Evolutionary conservation across 2,888 invertebrate species (phyloP), one percentile per base, ranked within the genome.

Genomic region (Sclerodermus sp.): DNA sequence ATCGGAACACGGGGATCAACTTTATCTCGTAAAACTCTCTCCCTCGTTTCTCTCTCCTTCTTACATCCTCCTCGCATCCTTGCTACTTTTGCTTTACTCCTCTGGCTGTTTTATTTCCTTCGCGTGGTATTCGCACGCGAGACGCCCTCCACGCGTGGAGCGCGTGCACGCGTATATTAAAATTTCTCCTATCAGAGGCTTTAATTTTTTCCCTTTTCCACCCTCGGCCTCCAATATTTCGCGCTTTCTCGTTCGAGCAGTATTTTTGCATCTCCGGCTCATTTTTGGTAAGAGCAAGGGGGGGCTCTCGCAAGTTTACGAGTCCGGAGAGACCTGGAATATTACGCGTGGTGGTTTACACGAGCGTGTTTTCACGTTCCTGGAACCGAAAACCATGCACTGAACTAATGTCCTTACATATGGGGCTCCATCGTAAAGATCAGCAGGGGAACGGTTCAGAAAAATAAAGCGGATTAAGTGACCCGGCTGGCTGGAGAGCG

Each of bases 391-490:
- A 34, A 34, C 6, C 13, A 4, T 34, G 34, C 13, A 34, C 6
- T 34, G 34, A n/a, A 47, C 42, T 47, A 47, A 51, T 42, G 42
- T 39, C 23, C 31, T 50, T 51, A 49, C 56, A 40, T 49, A 47
- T 42, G 57, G 43, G 52, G 41, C 49, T 39, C 47, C 51, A 50
- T 52, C 53, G 54, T 58, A 62, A 60, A 58, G 52, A 62, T 55
- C 60, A 39, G 34, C 37, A 32, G 30, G 47, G 37, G 45, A 46
- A 45, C 45, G 36, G 47, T 54, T 51, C 14, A 12, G 39, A 48
- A 56, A 57, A 56, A 51, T 56, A 60, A 53, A 55, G 51, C 48
- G 52, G 58, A 62, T 60, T 62, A 60, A 58, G 52, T 46, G 44
- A 34, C 34, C 23, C 23, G 23, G 23, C 23, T 5, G 23, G 23